Evolutionary conservation across 1,140 invertebrate genomes (phyloP).

Genomic region (Lineus longissimus): DNA sequence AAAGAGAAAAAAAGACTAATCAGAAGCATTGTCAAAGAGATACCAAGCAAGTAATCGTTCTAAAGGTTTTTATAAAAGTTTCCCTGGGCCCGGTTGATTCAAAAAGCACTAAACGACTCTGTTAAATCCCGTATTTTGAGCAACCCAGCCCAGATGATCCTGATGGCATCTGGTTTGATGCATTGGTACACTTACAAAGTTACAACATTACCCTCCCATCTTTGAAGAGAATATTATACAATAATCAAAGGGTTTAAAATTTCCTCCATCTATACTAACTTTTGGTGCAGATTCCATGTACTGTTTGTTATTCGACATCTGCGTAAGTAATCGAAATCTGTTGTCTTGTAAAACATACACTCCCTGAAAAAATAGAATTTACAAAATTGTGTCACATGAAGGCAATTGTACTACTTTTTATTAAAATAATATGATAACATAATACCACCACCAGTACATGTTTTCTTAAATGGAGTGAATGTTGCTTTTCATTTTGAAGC

Average conservation of each 20-base stretch:
- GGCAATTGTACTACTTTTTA: no score
- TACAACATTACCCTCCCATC: no score
- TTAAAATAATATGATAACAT: neutral
- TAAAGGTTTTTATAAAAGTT: no score
- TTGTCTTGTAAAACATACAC: constrained; percentile 98
- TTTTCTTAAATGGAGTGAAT: no score
- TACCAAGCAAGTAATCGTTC: no score
- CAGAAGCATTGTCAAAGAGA: constrained; percentile 11
- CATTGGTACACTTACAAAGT: no score
- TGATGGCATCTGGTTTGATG: no score
- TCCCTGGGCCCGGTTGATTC: no score
- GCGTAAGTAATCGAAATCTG: constrained; percentile 82
- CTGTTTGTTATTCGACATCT: constrained; percentile 83
- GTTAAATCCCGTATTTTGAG: no score
- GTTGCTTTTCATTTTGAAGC: no score
- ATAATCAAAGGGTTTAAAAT: neutral
- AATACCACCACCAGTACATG: neutral
- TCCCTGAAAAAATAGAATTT: constrained; percentile 58
- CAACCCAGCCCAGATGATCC: no score
- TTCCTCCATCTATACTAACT: constrained; percentile 47
- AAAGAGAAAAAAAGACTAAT: constrained; percentile 40
- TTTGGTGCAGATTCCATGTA: constrained; percentile 86
- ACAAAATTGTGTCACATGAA: neutral
- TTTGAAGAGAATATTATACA: neutral
- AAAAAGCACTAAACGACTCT: no score